A percentile compares a stretch with the other conserved stretches of the same genome.
These are phyloP conservation scores for Perca flavescens DNA, from an alignment of 2,113 vertebrate genomes.

Conservation along the genomic window DNA sequence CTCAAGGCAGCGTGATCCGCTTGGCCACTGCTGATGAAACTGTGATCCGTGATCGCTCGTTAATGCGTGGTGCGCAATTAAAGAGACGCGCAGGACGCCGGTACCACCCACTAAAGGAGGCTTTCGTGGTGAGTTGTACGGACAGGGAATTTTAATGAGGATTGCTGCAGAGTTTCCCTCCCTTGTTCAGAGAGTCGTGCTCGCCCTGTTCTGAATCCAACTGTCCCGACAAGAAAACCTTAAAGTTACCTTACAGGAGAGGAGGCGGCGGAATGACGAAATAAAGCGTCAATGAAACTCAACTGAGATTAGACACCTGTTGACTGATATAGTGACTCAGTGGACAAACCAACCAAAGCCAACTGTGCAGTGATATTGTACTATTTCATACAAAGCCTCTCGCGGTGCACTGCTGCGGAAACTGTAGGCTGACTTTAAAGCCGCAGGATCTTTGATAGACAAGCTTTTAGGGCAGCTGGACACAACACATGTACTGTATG, in stretches of 20 bases:
- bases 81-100: slow-evolving; percentile 63
- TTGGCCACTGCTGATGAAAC: slow-evolving; percentile 20
- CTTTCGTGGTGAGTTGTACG: slow-evolving; percentile 67
- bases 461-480: not conserved
- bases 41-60: slow-evolving; percentile 31
- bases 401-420: slow-evolving; percentile 1
- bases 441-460: not conserved
- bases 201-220: slow-evolving; percentile 47
- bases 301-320: slow-evolving; percentile 62
- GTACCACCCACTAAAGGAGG: slow-evolving; percentile 72
- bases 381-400: not conserved
- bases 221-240: slow-evolving; percentile 42
- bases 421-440: not conserved
- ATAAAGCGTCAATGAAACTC: slow-evolving; percentile 11
- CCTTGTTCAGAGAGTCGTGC: slow-evolving; percentile 49
- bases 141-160: slow-evolving; percentile 85
- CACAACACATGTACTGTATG: not conserved
- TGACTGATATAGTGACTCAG: slow-evolving; percentile 31
- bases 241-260: slow-evolving; percentile 39
- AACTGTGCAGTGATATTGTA: too few relatives aligned
- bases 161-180: slow-evolving; percentile 76
- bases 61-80: slow-evolving; percentile 68
- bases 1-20: slow-evolving; percentile 25
- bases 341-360: not conserved
- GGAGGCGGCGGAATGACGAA: slow-evolving; percentile 15